Percentiles rank a stretch among this genome's conserved stretches.
phyloP scores from a whole-genome alignment of 2,888 invertebrate species.

The Cremastinae sp. region DNA sequence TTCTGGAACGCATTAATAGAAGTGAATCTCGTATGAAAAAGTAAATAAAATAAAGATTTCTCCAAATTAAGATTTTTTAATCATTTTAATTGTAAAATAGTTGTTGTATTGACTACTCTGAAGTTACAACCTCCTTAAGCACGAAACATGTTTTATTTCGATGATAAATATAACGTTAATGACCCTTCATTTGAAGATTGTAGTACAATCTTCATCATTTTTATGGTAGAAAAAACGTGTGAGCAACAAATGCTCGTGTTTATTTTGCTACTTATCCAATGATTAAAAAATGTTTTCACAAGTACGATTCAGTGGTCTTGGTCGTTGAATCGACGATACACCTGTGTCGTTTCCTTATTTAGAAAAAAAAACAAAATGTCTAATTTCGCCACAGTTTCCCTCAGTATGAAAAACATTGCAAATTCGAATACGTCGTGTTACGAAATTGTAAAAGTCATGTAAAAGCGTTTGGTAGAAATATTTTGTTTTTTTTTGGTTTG shows the following conservation, averaged over 20 bases:
- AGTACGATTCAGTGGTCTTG: slow-evolving; percentile 36
- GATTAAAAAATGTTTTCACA: slow-evolving; percentile 11
- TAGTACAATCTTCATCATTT: not conserved
- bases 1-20: no score
- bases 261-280: slow-evolving; percentile 30
- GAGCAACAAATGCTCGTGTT: slow-evolving; percentile 11
- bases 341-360: slow-evolving; percentile 5
- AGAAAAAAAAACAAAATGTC: slow-evolving; percentile 23
- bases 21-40: no score
- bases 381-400: slow-evolving; percentile 27
- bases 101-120: no score
- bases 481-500: slow-evolving; percentile 46
- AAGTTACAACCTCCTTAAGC: no score
- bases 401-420: slow-evolving; percentile 42
- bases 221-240: slow-evolving; percentile 56
- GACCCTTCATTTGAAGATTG: not conserved
- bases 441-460: slow-evolving; percentile 59
- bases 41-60: no score
- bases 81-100: no score
- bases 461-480: slow-evolving; percentile 58
- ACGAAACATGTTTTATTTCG: no score
- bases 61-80: no score
- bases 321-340: slow-evolving; percentile 50
- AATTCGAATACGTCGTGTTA: slow-evolving; percentile 48
- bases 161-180: no score